Evolutionary conservation across 2,113 vertebrate genomes (phyloP).

Genomic region (Semnopithecus entellus): DNA sequence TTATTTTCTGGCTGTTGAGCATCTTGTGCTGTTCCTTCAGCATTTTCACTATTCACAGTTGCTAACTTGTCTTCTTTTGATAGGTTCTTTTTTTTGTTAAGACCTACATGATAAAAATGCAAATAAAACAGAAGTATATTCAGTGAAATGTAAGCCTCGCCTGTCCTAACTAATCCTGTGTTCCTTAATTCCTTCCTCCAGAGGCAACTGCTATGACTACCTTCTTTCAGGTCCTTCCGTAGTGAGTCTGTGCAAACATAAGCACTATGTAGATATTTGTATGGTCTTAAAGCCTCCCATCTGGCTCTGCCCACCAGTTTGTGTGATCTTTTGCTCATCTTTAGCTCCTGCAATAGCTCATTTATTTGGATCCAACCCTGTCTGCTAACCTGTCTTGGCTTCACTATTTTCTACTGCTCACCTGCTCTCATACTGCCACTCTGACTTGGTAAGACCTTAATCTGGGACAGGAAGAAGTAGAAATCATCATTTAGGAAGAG

Average conservation of each 20-base stretch:
- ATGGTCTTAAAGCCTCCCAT: background rate
- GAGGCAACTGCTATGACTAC: background rate
- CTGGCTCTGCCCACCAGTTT: background rate
- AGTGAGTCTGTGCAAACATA: background rate
- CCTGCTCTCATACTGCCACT: background rate
- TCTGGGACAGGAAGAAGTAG: constrained; percentile 25
- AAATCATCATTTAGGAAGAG: constrained; percentile 39
- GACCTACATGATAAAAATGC: background rate
- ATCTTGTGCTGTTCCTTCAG: background rate
- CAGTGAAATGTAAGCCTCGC: background rate
- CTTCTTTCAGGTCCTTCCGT: background rate
- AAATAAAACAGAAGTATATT: background rate
- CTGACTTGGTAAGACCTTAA: background rate
- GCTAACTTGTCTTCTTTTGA: constrained; percentile 10
- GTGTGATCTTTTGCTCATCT: background rate
- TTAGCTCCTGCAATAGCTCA: background rate
- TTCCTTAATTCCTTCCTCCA: background rate
- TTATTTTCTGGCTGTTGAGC: background rate
- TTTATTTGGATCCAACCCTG: background rate
- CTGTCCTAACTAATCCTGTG: background rate
- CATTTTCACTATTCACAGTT: constrained; percentile 27
- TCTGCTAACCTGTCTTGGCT: background rate
- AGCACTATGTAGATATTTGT: background rate
- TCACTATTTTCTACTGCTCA: constrained; percentile 39
- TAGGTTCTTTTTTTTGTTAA: background rate